These are phyloP conservation scores for Boloria selene DNA, from an alignment of 2,888 invertebrate genomes.

Conservation along the genomic window DNA sequence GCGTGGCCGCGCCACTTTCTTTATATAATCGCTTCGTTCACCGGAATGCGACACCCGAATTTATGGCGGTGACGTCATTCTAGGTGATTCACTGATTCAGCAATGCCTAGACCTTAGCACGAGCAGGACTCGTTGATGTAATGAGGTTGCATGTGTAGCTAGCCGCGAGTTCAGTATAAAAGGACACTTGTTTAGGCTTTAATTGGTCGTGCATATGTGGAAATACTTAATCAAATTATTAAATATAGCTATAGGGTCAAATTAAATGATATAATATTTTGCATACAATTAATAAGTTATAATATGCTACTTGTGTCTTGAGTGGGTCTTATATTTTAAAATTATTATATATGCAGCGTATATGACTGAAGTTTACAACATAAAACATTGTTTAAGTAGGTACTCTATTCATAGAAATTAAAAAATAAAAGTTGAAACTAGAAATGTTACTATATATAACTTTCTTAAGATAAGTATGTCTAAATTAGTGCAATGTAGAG, in stretches of 20 bases:
- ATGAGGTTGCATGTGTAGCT: conserved; percentile 23
- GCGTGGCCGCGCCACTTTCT: conserved; percentile 80
- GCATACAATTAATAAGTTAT: not conserved
- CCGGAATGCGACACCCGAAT: conserved; percentile 77
- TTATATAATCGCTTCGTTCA: conserved; percentile 70
- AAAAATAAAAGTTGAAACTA: conserved; percentile 35
- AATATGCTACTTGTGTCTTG: too few species aligned
- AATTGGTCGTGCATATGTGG: not conserved
- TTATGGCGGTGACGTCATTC: conserved; percentile 72
- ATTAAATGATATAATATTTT: not conserved
- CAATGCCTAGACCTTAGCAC: conserved; percentile 35
- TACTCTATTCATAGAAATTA: not conserved
- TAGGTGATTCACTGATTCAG: conserved; percentile 65
- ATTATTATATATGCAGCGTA: too few species aligned
- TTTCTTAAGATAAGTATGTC: too few species aligned
- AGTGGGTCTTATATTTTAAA: too few species aligned
- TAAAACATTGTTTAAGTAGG: not conserved
- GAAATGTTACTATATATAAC: conserved; percentile 49
- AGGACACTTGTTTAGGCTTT: not conserved
- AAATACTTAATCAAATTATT: not conserved
- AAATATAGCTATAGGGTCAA: not conserved
- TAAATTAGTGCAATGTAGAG: too few species aligned
- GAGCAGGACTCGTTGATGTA: conserved; percentile 32
- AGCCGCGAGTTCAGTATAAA: not conserved
- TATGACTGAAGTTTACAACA: too few species aligned